A percentile compares a stretch with the other conserved stretches of the same genome.
These are phyloP conservation scores for Theocolax elegans DNA, from an alignment of 1,140 invertebrate genomes.

Conservation along the genomic window DNA sequence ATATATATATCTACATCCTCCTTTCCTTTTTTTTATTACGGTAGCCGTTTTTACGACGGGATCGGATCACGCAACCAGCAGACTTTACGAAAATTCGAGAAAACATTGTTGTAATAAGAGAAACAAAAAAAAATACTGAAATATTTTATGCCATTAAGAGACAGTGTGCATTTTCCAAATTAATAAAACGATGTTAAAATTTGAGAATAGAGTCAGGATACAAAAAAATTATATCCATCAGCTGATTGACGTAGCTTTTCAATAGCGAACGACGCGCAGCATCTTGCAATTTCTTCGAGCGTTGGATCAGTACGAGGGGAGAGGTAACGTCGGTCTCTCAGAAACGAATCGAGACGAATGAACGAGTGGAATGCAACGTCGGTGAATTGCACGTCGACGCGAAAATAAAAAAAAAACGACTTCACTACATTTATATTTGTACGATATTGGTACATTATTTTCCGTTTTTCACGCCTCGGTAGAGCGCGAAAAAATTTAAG, in stretches of 20 bases:
- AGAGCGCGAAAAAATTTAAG: no score
- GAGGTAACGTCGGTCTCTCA: not conserved
- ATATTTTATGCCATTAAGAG: no score
- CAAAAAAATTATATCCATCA: no score
- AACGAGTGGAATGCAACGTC: conserved; percentile 32
- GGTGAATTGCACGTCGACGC: conserved; percentile 10
- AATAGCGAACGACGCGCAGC: no score
- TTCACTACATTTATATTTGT: not conserved
- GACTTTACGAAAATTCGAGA: not conserved
- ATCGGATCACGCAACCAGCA: not conserved
- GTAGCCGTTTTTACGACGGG: not conserved
- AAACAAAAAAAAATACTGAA: no score
- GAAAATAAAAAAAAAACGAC: not conserved
- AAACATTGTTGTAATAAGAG: no score
- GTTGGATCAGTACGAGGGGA: not conserved
- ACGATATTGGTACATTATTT: not conserved
- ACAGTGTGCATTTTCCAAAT: no score
- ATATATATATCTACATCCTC: not conserved
- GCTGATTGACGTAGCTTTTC: conserved; percentile 8
- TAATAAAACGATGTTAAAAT: no score
- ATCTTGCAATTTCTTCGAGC: not conserved
- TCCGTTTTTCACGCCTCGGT: no score
- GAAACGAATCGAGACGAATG: not conserved
- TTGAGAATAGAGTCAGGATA: no score
- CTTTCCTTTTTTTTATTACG: not conserved